Conservation (phyloP, 2,888 invertebrate genomes). For the Frankliniella fusca region DNA sequence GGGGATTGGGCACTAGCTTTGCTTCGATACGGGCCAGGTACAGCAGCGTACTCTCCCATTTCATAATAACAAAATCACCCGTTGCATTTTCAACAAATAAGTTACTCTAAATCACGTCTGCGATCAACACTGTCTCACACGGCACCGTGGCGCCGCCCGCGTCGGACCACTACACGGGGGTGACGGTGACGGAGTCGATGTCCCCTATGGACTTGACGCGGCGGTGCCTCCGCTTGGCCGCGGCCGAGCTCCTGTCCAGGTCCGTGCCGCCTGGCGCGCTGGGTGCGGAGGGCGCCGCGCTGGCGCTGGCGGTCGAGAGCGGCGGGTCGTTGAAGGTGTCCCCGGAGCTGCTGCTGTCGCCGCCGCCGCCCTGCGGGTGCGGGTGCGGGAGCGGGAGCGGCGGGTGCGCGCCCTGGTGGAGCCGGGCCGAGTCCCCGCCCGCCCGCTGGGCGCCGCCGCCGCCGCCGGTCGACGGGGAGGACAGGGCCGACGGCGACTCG, state of each 20-base stretch:
- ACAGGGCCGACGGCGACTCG: neutral
- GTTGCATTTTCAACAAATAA: neutral
- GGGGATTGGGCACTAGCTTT: too few species aligned
- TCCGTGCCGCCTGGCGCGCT: slow-evolving; percentile 29
- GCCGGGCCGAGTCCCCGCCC: neutral
- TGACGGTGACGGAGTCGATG: slow-evolving; percentile 58
- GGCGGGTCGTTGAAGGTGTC: slow-evolving; percentile 15
- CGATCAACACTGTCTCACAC: neutral
- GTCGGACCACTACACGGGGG: slow-evolving; percentile 44
- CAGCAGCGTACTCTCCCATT: neutral
- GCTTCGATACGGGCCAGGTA: neutral
- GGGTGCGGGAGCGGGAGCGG: too few species aligned
- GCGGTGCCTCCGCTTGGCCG: slow-evolving; percentile 52
- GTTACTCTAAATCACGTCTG: neutral
- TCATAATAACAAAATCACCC: neutral
- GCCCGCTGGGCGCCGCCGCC: neutral
- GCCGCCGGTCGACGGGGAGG: slow-evolving; percentile 7
- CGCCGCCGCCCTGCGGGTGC: neutral
- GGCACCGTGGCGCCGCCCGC: neutral
- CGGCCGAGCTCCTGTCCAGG: slow-evolving; percentile 26
- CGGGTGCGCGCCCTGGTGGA: neutral
- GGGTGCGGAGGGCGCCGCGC: slow-evolving; percentile 36
- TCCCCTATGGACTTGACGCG: slow-evolving; percentile 71
- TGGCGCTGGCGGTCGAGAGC: slow-evolving; percentile 36
- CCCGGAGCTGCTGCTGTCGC: slow-evolving; percentile 13